A percentile compares a stretch with the other conserved stretches of the same genome.
phyloP scores from a whole-genome alignment of 2,113 vertebrate genomes.

The Aviceda subcristata region DNA sequence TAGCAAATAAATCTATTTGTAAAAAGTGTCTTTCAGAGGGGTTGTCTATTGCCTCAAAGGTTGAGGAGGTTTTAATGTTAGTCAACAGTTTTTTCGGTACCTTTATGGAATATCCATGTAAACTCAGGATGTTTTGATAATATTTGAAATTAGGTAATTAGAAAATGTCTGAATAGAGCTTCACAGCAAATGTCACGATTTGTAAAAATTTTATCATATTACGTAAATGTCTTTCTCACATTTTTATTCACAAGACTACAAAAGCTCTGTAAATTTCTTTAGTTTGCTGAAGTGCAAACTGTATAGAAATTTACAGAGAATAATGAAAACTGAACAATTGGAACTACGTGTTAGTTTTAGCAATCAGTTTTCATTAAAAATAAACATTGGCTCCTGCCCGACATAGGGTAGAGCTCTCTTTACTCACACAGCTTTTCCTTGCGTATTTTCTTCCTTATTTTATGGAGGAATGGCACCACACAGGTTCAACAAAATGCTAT shows the following conservation, averaged over 20 bases:
- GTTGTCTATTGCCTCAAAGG: not conserved
- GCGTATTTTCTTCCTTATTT: not conserved
- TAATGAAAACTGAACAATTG: not conserved
- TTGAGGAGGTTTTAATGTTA: not conserved
- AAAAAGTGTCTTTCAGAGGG: not conserved
- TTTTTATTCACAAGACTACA: not conserved
- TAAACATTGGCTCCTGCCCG: not conserved
- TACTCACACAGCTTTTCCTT: not conserved
- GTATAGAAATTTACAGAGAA: not conserved
- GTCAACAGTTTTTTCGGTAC: not conserved
- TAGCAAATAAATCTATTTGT: not conserved
- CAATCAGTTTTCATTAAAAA: not conserved
- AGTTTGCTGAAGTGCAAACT: not conserved
- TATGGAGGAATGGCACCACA: not conserved
- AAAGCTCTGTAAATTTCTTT: not conserved
- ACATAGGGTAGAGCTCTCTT: not conserved
- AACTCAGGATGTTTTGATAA: not conserved
- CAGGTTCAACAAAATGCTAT: not conserved
- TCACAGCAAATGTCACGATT: not conserved
- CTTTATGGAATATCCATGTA: not conserved
- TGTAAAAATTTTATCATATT: not conserved
- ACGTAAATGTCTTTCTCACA: not conserved
- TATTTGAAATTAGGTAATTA: not conserved
- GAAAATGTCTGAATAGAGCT: not conserved
- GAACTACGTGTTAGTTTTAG: not conserved